A percentile compares a stretch with the other conserved stretches of the same genome.
phyloP scores from a whole-genome alignment of 2,888 invertebrate species.

The Dinocampus coccinellae region DNA sequence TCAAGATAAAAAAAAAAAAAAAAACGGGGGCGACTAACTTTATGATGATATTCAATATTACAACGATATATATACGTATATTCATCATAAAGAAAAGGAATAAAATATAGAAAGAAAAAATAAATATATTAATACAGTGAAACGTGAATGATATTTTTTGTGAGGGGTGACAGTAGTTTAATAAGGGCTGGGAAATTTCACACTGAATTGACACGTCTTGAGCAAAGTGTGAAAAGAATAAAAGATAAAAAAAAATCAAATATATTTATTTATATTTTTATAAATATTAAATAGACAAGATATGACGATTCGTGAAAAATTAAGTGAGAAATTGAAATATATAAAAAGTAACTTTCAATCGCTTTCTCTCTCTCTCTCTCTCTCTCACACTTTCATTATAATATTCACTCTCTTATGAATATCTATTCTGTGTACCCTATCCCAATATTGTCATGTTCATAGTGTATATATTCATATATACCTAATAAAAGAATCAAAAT shows the following conservation, averaged over 20 bases:
- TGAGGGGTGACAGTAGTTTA: slow-evolving; percentile 58
- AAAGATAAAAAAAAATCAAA: neutral
- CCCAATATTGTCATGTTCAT: neutral
- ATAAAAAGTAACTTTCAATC: slow-evolving; percentile 39
- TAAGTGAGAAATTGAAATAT: slow-evolving; percentile 38
- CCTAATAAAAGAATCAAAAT: neutral
- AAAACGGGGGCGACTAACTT: neutral
- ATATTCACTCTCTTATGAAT: no score
- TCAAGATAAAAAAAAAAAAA: slow-evolving; percentile 2
- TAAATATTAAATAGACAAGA: no score
- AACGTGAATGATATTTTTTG: slow-evolving; percentile 33
- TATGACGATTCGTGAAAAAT: slow-evolving; percentile 28
- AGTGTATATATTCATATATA: slow-evolving; percentile 7
- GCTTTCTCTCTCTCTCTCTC: no score
- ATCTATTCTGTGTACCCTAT: neutral
- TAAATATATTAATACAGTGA: slow-evolving; percentile 22
- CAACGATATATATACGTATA: neutral
- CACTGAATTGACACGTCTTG: slow-evolving; percentile 63
- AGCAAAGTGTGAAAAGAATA: slow-evolving; percentile 6
- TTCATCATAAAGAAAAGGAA: neutral
- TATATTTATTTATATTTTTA: no score
- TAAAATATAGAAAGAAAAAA: slow-evolving; percentile 6
- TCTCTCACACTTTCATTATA: no score
- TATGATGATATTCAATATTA: neutral
- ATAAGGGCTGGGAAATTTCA: slow-evolving; percentile 68